Evolutionary conservation across 2,797 vertebrate species (phyloP).

Genomic region (Cuculus canorus): DNA sequence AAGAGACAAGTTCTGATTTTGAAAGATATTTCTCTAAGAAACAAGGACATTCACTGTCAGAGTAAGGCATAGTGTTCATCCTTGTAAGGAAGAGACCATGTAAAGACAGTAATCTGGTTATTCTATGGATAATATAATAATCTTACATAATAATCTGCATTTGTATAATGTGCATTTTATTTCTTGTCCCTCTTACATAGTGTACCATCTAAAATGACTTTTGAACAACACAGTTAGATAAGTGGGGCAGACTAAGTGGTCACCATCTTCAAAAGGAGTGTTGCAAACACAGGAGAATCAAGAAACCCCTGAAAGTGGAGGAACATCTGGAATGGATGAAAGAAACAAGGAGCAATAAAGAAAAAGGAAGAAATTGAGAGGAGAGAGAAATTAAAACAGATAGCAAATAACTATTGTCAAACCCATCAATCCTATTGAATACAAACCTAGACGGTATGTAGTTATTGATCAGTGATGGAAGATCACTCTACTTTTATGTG

Average conservation of each 20-base stretch:
- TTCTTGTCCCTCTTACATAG: rapidly evolving
- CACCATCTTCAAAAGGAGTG: not conserved
- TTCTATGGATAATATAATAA: not conserved
- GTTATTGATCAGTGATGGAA: not conserved
- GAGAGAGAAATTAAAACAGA: not conserved
- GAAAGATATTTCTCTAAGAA: not conserved
- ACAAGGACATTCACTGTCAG: not conserved
- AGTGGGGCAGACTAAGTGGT: not conserved
- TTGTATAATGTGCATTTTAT: not conserved
- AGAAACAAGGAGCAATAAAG: not conserved
- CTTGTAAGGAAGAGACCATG: not conserved
- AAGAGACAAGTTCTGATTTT: not conserved
- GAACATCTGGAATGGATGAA: not conserved
- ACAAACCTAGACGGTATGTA: not conserved
- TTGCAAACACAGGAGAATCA: not conserved
- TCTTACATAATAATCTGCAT: not conserved
- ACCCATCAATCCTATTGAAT: not conserved
- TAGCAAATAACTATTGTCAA: not conserved
- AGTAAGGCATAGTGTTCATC: not conserved
- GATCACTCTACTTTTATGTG: not conserved
- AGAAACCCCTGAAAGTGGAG: not conserved
- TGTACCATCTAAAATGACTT: not conserved
- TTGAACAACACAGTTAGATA: not conserved
- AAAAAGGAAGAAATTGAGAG: not conserved
- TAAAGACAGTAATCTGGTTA: not conserved